These are phyloP conservation scores for Scyliorhinus canicula DNA, from an alignment of 2,797 vertebrate species.

Conservation along the genomic window DNA sequence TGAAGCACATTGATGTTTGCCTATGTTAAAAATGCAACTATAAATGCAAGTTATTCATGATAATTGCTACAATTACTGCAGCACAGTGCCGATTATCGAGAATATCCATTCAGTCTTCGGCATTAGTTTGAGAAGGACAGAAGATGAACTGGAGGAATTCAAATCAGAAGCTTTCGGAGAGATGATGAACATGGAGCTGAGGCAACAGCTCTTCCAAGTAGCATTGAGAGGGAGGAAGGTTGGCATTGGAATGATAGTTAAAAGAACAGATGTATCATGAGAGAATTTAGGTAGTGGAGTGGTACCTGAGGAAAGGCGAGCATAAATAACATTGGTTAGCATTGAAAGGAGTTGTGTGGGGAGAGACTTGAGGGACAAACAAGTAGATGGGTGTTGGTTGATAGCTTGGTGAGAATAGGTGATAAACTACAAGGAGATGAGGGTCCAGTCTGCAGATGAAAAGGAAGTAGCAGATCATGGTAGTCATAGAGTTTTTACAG, in stretches of 20 bases:
- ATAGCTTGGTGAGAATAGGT: not conserved
- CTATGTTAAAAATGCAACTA: not conserved
- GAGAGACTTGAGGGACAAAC: not conserved
- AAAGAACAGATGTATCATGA: not conserved
- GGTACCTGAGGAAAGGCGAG: not conserved
- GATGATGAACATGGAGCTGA: not conserved
- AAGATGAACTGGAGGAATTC: not conserved
- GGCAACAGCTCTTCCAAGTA: not conserved
- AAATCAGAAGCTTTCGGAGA: not conserved
- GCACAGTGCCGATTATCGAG: not conserved
- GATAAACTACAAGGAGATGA: not conserved
- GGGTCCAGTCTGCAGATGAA: not conserved
- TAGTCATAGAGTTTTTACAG: too few relatives aligned
- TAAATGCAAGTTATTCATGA: not conserved
- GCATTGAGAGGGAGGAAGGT: not conserved
- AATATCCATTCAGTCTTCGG: not conserved
- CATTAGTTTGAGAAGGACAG: not conserved
- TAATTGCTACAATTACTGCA: not conserved
- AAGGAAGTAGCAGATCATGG: not conserved
- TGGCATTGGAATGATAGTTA: not conserved
- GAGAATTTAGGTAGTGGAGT: not conserved
- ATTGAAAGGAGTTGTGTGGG: not conserved
- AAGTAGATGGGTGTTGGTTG: not conserved
- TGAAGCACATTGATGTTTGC: not conserved
- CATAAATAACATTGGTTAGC: not conserved